Base-by-base conservation (phyloP, 2,888 invertebrate species). In the Philereme vetulata region DNA sequence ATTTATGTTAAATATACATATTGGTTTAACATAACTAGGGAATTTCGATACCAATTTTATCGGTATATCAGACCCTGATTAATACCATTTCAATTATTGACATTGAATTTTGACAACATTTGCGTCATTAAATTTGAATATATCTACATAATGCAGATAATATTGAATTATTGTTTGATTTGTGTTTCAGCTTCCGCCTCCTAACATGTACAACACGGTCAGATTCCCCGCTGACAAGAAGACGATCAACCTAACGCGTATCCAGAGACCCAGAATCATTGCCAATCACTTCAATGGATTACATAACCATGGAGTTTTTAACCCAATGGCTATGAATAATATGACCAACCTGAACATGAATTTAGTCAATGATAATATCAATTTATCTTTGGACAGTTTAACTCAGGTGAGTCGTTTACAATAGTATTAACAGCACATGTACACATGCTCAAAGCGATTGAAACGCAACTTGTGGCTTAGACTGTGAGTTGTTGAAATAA, bases 341-440 rank as follows among this genome's bases (percentile, higher is more conserved):
- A 50, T 61, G 42, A 60, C 51, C 38, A 57, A 42, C 34, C 33
- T 62, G 46, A 49, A 36, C 35, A 38, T 62, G 47, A 49, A 38
- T 52, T 34, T 67, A 7, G 45, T 64, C 52, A 67, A 78, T 72
- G 92, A 92, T 65, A 90, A 88, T 66, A 86, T 92, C 5, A 92
- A 92, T 75, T 78, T 93, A 47, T 92, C 92, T 32, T 60, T 93
- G 66, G 93, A 93, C 62, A 92, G 76, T 72, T 80, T 93, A 64
- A 92, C 92, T 44, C 92, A 92, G 88, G 93, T 90, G 78, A 74
- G 48, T 47, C 9, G n/a, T 38, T 43, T 7, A 43, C 21, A 21
- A 21, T 21, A 21, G 21, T 21, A 21, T 21, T 1, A 21, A 21
- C 21, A 21, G 1, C 21, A 21, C 21, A 21, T 21, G 21, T 21